Evolutionary conservation across 2,113 vertebrate genomes (phyloP), one percentile per base, ranked within the genome.

Genomic region (Pelvicachromis taeniatus): DNA sequence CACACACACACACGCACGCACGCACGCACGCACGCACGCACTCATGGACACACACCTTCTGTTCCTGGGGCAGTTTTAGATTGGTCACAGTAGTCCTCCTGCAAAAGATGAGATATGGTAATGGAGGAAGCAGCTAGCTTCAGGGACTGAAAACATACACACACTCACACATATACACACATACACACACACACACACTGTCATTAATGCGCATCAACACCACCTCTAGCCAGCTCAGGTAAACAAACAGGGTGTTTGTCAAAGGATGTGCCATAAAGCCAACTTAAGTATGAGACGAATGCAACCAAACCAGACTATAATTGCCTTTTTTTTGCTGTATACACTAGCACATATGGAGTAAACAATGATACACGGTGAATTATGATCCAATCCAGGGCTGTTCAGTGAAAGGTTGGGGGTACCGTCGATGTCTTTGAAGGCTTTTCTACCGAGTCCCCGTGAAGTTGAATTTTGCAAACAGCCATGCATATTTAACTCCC

Each of bases 51-150:
- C 65, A 79, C 31, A 53, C n/a, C 4, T 56, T 78, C 55, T 75
- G 59, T 48, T 87, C 87, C 93, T 82, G 84, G 87, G 86, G 89
- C 87, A 82, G 84, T 85, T 88, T 87, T 89, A 87, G 91, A 94
- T 93, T 93, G 90, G 94, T 90, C 92, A 90, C 84, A 91, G 85
- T 81, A n/a, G 87, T 85, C 84, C 81, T 83, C 85, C 88, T 92
- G 90, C 80, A 86, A 84, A 87, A 93, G 81, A 91, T 90, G 77
- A 93, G 91, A 94, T 94, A 85, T 85, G 81, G 77, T 23, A 33
- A 65, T 82, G 38, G 50, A 91, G 82, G 75, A 89, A 87, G 40
- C 81, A 59, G 86, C 50, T 78, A 26, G 88, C 91, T 88, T 85
- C 48, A 89, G 86, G 86, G 81, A 77, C 21, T 16, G 10, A 9